phyloP scores from a whole-genome alignment of 2,113 vertebrate species.

The Ciconia maguari region DNA sequence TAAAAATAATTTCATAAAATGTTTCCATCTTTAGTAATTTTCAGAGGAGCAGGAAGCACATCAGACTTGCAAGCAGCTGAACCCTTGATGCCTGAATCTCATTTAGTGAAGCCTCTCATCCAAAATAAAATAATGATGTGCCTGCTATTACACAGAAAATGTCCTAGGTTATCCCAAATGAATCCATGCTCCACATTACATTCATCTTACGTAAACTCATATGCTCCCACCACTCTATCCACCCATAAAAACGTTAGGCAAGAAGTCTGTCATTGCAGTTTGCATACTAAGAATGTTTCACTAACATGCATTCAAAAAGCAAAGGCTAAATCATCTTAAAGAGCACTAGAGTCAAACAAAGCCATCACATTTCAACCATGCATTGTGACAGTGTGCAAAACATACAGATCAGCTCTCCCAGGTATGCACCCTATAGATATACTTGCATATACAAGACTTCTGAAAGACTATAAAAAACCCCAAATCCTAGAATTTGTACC shows the following conservation, averaged over 20 bases:
- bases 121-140: neutral
- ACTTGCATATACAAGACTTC: neutral
- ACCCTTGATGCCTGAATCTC: neutral
- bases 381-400: neutral
- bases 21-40: conserved; percentile 24
- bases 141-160: neutral
- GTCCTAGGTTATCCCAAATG: neutral
- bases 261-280: neutral
- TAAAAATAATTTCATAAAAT: neutral
- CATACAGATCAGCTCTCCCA: neutral
- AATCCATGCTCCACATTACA: neutral
- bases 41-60: neutral
- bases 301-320: neutral
- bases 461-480: neutral
- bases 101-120: neutral
- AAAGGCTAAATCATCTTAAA: neutral
- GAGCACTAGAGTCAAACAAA: neutral
- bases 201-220: neutral
- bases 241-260: neutral
- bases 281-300: neutral
- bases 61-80: neutral
- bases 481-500: neutral
- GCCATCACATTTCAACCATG: neutral
- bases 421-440: neutral
- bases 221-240: neutral